Conservation (phyloP, 2,113 vertebrate genomes). For the Lepus timidus region DNA sequence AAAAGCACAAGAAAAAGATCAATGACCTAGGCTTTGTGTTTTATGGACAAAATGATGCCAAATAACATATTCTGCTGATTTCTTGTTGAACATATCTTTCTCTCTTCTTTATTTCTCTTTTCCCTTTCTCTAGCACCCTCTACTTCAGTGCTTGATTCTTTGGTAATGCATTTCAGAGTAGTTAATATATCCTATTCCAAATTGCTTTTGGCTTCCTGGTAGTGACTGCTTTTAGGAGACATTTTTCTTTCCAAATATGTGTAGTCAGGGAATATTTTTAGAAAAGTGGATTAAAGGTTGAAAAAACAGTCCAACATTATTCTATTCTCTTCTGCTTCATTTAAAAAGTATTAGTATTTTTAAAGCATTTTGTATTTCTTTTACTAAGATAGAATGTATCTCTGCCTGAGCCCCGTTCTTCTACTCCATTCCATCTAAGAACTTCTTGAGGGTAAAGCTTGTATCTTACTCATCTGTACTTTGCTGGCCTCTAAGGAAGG, state of each 20-base stretch:
- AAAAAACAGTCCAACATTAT: neutral
- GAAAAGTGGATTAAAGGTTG: conserved; percentile 58
- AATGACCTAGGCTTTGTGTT: conserved; percentile 28
- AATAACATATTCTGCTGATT: conserved; percentile 32
- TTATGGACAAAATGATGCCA: conserved; percentile 12
- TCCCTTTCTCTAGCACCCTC: neutral
- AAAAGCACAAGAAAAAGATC: neutral
- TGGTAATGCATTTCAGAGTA: conserved; percentile 47
- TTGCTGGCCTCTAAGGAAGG: neutral
- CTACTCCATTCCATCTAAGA: conserved; percentile 25
- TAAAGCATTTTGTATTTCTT: conserved; percentile 43
- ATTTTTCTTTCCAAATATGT: conserved; percentile 69
- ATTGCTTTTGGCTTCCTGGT: conserved; percentile 68
- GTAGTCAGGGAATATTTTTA: conserved; percentile 68
- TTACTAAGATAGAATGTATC: conserved; percentile 10
- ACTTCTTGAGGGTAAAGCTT: conserved; percentile 19
- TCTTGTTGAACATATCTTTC: conserved; percentile 15
- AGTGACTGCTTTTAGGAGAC: conserved; percentile 64
- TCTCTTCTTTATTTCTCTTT: neutral
- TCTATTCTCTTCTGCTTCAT: conserved; percentile 44
- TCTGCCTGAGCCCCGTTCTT: neutral
- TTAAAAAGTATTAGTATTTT: conserved; percentile 52
- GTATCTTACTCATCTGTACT: neutral
- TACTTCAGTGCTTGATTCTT: conserved; percentile 48
- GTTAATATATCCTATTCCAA: conserved; percentile 41